Base-by-base conservation (phyloP, 1,140 invertebrate species). In the Apis laboriosa region DNA sequence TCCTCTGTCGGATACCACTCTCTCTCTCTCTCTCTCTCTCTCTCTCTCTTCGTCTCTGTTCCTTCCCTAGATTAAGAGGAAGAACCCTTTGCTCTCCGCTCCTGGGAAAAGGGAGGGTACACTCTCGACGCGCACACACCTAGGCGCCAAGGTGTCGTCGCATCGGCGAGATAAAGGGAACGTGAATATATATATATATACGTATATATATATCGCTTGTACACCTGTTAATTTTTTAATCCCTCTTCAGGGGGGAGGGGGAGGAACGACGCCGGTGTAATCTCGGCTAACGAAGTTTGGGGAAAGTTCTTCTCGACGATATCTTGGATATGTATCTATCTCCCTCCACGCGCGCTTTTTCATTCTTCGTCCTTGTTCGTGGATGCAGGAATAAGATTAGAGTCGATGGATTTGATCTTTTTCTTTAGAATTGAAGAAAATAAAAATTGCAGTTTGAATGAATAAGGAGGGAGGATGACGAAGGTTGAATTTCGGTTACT, bases 11-110 rank as follows among this genome's bases (percentile, higher is more conserved):
- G 28, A 28, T 28, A 28, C 85, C 84, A 74, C 88, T 86, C 77
- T 84, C 84, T 87, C 88, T 86, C 66, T 21, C 76, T 77, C 88
- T 86, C 77, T 84, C 84, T 87, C 88, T 86, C 66, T 21, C 55
- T 56, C 51, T 76, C 80, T 80, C 82, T 73, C 56, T 74, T 67
- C 81, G 72, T 43, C 34, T 43, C 34, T 43, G 4, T 43, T 43
- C 34, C 34, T 7, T 43, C 90, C 90, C 92, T 91, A 93, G 93
- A 94, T 94, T 94, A 94, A 94, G 93, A 90, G 92, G 93, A 93
- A 7, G 34, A 43, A 43, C 34, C 93, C 92, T 91, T 92, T 91
- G 88, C 89, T 74, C 55, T 86, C 84, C 0, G 34, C 34, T 43
- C 4, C 79, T 85, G 78, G 84, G 76, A 91, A 92, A 90, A 92